A percentile compares a stretch with the other conserved stretches of the same genome.
phyloP scores from a whole-genome alignment of 1,140 invertebrate species.

The Steinernema feltiae region DNA sequence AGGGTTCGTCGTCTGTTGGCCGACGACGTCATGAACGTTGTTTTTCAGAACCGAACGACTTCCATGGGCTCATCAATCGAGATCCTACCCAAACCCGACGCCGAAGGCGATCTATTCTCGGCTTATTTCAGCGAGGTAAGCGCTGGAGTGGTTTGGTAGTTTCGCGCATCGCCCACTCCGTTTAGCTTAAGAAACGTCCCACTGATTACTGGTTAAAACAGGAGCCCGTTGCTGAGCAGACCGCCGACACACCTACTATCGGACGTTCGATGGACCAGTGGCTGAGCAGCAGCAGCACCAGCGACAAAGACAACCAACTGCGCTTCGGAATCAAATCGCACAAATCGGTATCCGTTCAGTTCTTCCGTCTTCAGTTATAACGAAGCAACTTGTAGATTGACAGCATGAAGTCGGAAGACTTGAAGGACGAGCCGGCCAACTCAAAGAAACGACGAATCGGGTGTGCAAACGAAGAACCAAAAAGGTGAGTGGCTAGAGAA shows the following conservation, averaged over 20 bases:
- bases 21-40: neutral
- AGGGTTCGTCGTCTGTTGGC: neutral
- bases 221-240: neutral
- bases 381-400: neutral
- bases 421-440: neutral
- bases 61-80: slow-evolving; percentile 1
- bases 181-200: neutral
- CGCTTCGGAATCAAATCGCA: neutral
- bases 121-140: neutral
- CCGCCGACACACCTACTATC: neutral
- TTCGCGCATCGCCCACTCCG: neutral
- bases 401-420: neutral
- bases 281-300: too few relatives aligned
- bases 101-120: neutral
- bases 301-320: neutral
- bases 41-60: neutral
- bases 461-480: neutral
- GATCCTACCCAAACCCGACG: neutral
- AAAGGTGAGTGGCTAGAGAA: neutral
- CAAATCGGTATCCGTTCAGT: neutral
- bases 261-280: neutral
- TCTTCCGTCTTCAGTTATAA: neutral
- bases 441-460: neutral
- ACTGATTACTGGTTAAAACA: slow-evolving; percentile 12
- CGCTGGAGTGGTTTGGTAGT: neutral